Conservation (phyloP, 35 echinoderm and acorn worm genomes). For the Stichopus chloronotus region DNA sequence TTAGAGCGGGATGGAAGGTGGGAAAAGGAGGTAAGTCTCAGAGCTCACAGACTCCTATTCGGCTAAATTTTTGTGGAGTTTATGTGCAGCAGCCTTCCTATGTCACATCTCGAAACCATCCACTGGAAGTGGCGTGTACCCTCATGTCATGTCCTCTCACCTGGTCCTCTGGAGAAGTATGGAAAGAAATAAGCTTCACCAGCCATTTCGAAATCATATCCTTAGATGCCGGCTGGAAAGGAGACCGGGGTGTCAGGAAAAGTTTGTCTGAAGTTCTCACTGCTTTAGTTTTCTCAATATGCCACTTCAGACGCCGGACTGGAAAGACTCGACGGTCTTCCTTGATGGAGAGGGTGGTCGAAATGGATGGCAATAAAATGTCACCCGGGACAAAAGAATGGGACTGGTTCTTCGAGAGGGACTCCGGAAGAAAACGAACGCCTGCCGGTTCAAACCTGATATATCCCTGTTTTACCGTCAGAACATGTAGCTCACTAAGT, state of each 20-base stretch:
- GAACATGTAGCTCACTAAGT: constrained; percentile 13
- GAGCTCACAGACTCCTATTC: not conserved
- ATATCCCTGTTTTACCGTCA: not conserved
- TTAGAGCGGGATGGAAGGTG: constrained; percentile 1
- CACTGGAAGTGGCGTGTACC: not conserved
- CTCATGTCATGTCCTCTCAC: not conserved
- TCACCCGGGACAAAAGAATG: too few relatives aligned
- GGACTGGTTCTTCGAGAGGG: not conserved
- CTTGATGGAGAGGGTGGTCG: too few relatives aligned
- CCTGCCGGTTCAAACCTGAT: constrained; percentile 16
- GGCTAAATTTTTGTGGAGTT: too few relatives aligned
- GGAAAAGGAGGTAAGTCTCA: not conserved
- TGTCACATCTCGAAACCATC: not conserved
- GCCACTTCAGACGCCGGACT: not conserved
- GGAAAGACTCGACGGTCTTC: not conserved
- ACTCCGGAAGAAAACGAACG: not conserved
- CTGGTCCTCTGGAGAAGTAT: not conserved
- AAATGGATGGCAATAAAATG: too few relatives aligned
- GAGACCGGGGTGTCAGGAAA: not conserved
- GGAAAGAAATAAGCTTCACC: not conserved
- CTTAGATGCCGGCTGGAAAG: not conserved
- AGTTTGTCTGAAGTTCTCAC: not conserved
- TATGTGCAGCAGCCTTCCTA: not conserved
- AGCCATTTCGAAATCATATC: not conserved
- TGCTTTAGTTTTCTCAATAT: not conserved